Evolutionary conservation across 2,797 vertebrate species (phyloP), one percentile per base, ranked within the genome.

Genomic region (Thalassophryne amazonica): DNA sequence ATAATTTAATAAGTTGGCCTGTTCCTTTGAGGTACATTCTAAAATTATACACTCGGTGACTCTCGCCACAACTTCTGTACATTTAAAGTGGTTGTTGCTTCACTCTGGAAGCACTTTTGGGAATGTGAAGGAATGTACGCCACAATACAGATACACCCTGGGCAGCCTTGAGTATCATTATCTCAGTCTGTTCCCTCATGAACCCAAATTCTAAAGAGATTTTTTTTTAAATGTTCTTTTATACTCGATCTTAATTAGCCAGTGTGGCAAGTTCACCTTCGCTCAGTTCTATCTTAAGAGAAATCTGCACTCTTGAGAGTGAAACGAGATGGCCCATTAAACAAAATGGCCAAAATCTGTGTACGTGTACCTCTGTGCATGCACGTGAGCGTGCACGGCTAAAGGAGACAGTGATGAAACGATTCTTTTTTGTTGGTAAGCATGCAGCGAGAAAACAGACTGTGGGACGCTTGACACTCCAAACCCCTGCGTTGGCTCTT

Each of bases 321-420:
- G 55, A n/a, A 12, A 30, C 10, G 57, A 65, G 37, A 29, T 30
- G 19, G 34, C 9, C 11, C 34, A 35, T 7, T 4, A 7, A 39
- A 41, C 19, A 36, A 76, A 67, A 30, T 28, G 51, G 49, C 60
- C 42, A 33, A 22, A 27, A 21, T 14, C 29, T n/a, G 27, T 18
- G 28, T 35, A 29, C 34, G 31, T 34, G 15, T 20, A 32, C 23
- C 12, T 23, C 35, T 23, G 35, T 37, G 35, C 23, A 20, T 24
- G 19, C n/a, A 21, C 35, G 23, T 40, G 22, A 7, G 14, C 18
- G 27, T 9, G 21, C n/a, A 34, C 50, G 63, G 81, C 78, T 75
- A 74, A 76, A 76, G 60, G 21, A 70, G 74, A 67, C 69, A 42
- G 10, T 78, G 80, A 87, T 83, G 63, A 80, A 86, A 73, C 16